Conservation (phyloP, 1,140 invertebrate species). For the Archivesica marissinica region DNA sequence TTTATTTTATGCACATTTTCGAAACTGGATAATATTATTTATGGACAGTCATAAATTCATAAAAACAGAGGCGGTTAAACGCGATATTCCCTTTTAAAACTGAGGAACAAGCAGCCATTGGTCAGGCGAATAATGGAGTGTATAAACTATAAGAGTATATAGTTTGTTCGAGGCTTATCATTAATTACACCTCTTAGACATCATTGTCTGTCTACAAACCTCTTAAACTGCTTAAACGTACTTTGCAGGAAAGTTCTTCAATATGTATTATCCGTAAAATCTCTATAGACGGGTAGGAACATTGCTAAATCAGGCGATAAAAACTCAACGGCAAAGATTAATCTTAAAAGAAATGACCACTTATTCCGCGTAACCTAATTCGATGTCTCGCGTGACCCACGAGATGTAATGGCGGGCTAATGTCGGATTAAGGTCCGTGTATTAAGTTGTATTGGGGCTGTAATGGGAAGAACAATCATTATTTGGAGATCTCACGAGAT, state of each 20-base stretch:
- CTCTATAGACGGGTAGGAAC: constrained; percentile 30
- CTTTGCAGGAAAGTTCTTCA: neutral
- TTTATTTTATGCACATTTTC: too few relatives aligned
- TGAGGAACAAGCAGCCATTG: too few relatives aligned
- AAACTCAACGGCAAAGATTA: constrained; percentile 28
- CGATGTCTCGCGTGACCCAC: constrained; percentile 56
- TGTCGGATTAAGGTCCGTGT: constrained; percentile 49
- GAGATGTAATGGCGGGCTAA: constrained; percentile 32
- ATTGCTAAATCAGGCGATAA: constrained; percentile 44
- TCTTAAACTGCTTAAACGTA: neutral
- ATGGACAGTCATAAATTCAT: too few relatives aligned
- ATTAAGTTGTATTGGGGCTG: constrained; percentile 41
- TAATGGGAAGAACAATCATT: constrained; percentile 37
- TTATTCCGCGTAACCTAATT: constrained; percentile 54
- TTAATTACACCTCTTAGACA: too few relatives aligned
- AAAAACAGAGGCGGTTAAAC: too few relatives aligned
- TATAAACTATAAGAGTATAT: too few relatives aligned
- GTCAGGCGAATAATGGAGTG: too few relatives aligned
- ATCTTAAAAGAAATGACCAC: constrained; percentile 60
- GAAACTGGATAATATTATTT: too few relatives aligned
- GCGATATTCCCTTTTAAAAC: too few relatives aligned
- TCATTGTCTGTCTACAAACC: neutral
- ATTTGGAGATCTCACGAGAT: constrained; percentile 43
- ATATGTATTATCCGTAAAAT: constrained; percentile 20
- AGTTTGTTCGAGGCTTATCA: too few relatives aligned